These are phyloP conservation scores for Solenodon paradoxus DNA, from an alignment of 2,113 vertebrate species.

Conservation along the genomic window DNA sequence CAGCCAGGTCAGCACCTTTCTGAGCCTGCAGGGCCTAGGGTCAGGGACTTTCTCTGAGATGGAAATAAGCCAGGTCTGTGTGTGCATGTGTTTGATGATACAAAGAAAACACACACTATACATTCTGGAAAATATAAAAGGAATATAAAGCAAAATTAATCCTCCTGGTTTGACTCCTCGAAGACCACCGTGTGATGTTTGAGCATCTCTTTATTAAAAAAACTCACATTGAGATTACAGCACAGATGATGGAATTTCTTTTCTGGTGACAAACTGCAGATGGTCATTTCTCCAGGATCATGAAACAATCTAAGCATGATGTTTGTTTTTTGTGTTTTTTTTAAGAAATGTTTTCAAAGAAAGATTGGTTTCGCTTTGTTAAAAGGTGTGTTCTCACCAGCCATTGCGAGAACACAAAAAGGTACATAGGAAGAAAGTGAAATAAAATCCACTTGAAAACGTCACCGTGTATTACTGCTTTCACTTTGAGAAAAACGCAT, in stretches of 20 bases:
- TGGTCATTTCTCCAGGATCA: background rate
- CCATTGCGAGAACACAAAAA: background rate
- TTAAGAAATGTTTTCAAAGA: background rate
- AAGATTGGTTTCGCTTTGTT: background rate
- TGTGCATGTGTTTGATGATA: background rate
- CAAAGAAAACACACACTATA: background rate
- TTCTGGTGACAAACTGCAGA: fast-evolving
- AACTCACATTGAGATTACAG: too few species aligned
- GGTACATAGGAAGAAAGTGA: background rate
- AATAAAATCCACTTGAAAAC: background rate
- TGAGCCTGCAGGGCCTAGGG: fast-evolving
- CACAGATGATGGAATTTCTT: background rate
- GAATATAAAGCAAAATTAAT: background rate
- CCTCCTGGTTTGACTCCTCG: too few species aligned
- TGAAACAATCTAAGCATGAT: background rate
- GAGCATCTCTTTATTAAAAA: too few species aligned
- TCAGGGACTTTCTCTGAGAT: background rate
- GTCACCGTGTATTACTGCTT: too few species aligned
- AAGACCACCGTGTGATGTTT: background rate
- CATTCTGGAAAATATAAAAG: background rate
- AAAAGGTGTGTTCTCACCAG: background rate
- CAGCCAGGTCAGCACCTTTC: background rate
- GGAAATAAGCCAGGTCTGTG: background rate
- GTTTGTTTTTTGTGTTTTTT: too few species aligned
- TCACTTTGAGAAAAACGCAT: background rate